Evolutionary conservation across 2,888 invertebrate genomes (phyloP), one percentile per base, ranked within the genome.

Genomic region (Spisula subtruncata): DNA sequence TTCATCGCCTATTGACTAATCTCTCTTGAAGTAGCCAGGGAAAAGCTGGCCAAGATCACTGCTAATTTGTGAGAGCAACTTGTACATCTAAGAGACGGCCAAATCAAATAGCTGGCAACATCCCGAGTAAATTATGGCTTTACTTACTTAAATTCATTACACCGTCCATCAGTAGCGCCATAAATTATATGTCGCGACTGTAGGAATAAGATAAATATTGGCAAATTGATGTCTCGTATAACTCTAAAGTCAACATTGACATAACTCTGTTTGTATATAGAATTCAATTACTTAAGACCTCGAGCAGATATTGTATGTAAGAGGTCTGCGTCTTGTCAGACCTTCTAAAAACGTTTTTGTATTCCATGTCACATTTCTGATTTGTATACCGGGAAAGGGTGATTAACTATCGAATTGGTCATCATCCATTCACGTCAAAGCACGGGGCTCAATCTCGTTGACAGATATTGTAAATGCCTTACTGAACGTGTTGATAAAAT

Each of bases 81-180:
- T 18, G 20, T 51, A 20, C 46, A 81, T 20, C n/a, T n/a, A n/a
- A n/a, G n/a, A n/a, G n/a, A n/a, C n/a, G n/a, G n/a, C n/a, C n/a
- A n/a, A n/a, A n/a, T n/a, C 48, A 51, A 79, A 85, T 46, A 79
- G 75, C 83, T 79, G 83, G 83, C 83, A 83, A 71, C 75, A 83
- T n/a, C 35, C 1, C 79, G 71, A 20, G 79, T 83, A 87, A 87
- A 86, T 90, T 90, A 88, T 89, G 83, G 66, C 84, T 82, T 88
- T 90, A 90, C 89, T 90, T 88, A 90, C 90, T 88, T 90, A 86
- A 88, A 88, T 88, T 90, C 88, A 88, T 90, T 85, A 86, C 83
- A n/a, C 18, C 29, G 81, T 86, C 87, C 86, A 83, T 90, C 90
- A 82, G 14, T 10, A 20, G 48, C 32, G 84, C 88, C 81, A 88